Evolutionary conservation across 64 coral and sea anemone genomes (phyloP).

Genomic region (Pachyseris speciosa): DNA sequence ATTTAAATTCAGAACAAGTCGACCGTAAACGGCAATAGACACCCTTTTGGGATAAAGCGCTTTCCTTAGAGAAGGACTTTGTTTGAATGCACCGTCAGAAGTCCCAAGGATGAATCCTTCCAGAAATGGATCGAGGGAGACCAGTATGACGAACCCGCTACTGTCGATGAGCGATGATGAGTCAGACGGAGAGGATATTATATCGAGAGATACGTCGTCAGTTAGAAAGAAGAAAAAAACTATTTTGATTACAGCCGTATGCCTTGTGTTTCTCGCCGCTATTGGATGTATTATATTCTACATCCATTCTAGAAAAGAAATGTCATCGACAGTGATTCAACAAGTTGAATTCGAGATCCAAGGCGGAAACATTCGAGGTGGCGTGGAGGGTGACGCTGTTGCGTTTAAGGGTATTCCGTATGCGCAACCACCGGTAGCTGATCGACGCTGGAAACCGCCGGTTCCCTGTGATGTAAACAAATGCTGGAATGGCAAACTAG

Average conservation of each 20-base stretch:
- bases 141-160: not conserved
- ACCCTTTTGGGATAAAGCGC: too few species aligned
- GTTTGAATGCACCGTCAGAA: too few species aligned
- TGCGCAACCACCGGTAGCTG: slow-evolving; percentile 19
- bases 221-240: not conserved
- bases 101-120: not conserved
- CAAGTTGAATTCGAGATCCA: not conserved
- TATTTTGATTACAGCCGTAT: too few species aligned
- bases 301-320: too few species aligned
- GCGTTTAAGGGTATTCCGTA: slow-evolving; percentile 92
- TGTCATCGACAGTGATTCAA: too few species aligned
- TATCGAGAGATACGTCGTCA: not conserved
- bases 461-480: slow-evolving; percentile 23
- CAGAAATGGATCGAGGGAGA: not conserved
- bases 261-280: too few species aligned
- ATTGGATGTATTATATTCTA: too few species aligned
- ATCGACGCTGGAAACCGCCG: slow-evolving; percentile 54
- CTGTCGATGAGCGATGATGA: not conserved
- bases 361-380: slow-evolving; percentile 44
- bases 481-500: slow-evolving; percentile 70
- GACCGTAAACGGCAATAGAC: too few species aligned
- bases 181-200: not conserved
- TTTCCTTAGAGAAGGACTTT: too few species aligned
- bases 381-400: slow-evolving; percentile 21
- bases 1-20: too few species aligned